phyloP scores from a whole-genome alignment of 2,888 invertebrate species.

The Chrysodeixis includens region DNA sequence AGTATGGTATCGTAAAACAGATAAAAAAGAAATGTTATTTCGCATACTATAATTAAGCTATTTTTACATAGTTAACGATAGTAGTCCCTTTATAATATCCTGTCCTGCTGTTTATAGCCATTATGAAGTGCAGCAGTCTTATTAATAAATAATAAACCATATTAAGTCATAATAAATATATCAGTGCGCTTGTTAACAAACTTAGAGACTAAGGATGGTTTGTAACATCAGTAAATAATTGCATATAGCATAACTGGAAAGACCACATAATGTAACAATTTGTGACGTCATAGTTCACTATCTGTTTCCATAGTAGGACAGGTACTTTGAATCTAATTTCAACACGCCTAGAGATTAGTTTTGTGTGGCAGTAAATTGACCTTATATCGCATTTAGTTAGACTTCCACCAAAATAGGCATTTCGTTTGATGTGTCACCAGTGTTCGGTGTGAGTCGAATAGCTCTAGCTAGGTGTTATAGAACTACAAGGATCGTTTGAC shows the following conservation, averaged over 20 bases:
- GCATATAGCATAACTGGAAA: not conserved
- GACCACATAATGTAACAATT: not conserved
- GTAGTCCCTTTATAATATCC: too few species aligned
- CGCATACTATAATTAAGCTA: too few species aligned
- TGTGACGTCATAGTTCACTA: too few species aligned
- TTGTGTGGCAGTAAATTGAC: constrained; percentile 5
- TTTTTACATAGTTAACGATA: too few species aligned
- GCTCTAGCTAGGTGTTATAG: not conserved
- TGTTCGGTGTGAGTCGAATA: not conserved
- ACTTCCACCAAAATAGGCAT: not conserved
- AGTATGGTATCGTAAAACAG: too few species aligned
- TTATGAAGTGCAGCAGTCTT: not conserved
- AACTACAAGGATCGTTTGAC: too few species aligned
- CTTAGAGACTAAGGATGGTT: not conserved
- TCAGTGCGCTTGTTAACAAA: not conserved
- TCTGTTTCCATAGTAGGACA: not conserved
- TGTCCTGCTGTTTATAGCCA: too few species aligned
- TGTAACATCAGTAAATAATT: not conserved
- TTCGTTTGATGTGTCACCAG: not conserved
- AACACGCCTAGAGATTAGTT: not conserved
- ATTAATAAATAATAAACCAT: constrained; percentile 12
- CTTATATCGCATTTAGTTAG: constrained; percentile 38
- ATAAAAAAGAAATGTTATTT: too few species aligned
- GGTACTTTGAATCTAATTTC: not conserved
- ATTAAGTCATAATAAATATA: not conserved